These are phyloP conservation scores for Ammospiza caudacuta DNA, from an alignment of 2,113 vertebrate genomes.

Conservation along the genomic window DNA sequence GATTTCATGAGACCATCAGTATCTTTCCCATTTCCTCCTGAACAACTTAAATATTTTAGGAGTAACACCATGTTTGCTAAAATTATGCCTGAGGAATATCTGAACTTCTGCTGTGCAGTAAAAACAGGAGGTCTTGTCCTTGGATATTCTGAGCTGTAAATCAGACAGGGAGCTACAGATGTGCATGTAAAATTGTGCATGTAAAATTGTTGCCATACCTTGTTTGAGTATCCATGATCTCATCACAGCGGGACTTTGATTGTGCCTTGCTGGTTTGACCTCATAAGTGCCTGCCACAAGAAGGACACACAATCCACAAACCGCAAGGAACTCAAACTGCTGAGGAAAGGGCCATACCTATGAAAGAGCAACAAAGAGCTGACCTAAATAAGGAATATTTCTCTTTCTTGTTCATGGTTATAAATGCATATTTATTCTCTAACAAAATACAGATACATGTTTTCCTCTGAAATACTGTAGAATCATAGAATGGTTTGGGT, in stretches of 20 bases:
- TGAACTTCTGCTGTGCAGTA: background rate
- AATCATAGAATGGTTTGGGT: background rate
- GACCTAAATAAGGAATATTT: background rate
- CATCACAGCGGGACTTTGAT: background rate
- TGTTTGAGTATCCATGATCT: background rate
- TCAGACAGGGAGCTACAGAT: background rate
- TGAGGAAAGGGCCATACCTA: background rate
- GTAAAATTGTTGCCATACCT: background rate
- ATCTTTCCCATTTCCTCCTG: background rate
- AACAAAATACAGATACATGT: background rate
- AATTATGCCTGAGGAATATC: background rate
- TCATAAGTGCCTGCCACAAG: background rate
- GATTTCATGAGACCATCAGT: background rate
- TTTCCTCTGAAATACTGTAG: background rate
- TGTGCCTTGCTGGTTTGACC: background rate
- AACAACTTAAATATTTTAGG: background rate
- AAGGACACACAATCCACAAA: background rate
- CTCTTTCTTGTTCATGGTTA: background rate
- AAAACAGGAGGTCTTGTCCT: background rate
- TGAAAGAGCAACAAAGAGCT: background rate
- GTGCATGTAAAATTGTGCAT: background rate
- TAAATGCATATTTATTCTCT: background rate
- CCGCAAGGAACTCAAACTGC: background rate
- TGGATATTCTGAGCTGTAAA: background rate
- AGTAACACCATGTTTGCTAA: background rate